phyloP scores from a whole-genome alignment of 1,140 invertebrate genomes.

The Babylonia areolata region DNA sequence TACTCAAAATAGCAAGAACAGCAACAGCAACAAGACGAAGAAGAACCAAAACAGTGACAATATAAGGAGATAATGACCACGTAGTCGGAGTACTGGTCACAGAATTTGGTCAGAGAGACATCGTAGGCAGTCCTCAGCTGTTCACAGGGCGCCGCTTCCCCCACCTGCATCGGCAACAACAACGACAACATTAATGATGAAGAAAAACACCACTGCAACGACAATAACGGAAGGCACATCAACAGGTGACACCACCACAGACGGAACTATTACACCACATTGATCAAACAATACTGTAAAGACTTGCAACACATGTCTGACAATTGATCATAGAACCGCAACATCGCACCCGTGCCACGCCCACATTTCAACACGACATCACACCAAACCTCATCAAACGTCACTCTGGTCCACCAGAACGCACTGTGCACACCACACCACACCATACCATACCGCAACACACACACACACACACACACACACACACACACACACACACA shows the following conservation, averaged over 20 bases:
- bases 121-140: not conserved
- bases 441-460: not conserved
- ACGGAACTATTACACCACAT: too few species aligned
- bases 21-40: not conserved
- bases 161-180: not conserved
- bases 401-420: not conserved
- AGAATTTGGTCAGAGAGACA: not conserved
- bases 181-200: not conserved
- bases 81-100: conserved; percentile 5
- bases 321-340: too few species aligned
- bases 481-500: too few species aligned
- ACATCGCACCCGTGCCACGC: too few species aligned
- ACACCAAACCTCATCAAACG: not conserved
- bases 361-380: too few species aligned
- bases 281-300: too few species aligned
- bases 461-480: too few species aligned
- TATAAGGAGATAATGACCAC: not conserved
- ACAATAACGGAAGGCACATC: too few species aligned
- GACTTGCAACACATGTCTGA: too few species aligned
- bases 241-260: too few species aligned
- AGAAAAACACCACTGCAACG: too few species aligned
- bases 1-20: too few species aligned
- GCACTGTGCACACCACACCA: not conserved
- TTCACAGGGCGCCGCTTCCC: not conserved
- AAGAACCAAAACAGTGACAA: not conserved